Conservation (phyloP, 1,140 invertebrate genomes). For the Galleria mellonella region DNA sequence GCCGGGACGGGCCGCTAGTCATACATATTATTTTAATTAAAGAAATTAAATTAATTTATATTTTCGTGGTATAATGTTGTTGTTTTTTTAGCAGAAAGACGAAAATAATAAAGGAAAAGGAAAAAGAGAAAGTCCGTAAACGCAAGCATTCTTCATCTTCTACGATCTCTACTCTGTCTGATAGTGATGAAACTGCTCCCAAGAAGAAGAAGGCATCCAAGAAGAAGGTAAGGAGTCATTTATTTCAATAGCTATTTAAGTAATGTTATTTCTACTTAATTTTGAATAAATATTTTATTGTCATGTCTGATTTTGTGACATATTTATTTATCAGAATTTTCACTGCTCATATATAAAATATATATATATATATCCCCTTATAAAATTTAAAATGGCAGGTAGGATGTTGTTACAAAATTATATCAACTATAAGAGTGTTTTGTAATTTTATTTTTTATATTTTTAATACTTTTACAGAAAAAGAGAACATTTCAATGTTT, state of each 20-base stretch:
- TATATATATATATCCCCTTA: no score
- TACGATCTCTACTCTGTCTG: slow-evolving; percentile 21
- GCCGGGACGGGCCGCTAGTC: no score
- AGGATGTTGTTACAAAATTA: no score
- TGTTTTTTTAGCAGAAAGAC: slow-evolving; percentile 29
- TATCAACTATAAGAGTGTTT: no score
- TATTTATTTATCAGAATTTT: background rate
- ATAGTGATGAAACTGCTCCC: slow-evolving; percentile 24
- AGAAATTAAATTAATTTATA: background rate
- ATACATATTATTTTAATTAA: no score
- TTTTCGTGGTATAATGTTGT: background rate
- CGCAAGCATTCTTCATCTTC: slow-evolving; percentile 44
- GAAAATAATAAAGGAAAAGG: slow-evolving; percentile 28
- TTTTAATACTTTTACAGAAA: no score
- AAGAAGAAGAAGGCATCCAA: slow-evolving; percentile 41
- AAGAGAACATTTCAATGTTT: no score
- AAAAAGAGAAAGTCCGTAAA: slow-evolving; percentile 43
- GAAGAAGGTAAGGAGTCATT: slow-evolving; percentile 48
- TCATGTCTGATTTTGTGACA: background rate
- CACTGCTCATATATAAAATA: no score
- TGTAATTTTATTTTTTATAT: no score
- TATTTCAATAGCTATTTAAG: background rate
- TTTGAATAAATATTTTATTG: no score
- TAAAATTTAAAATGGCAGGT: no score
- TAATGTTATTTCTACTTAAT: background rate